phyloP scores from a whole-genome alignment of 2,113 vertebrate species.

The Steatornis caripensis region DNA sequence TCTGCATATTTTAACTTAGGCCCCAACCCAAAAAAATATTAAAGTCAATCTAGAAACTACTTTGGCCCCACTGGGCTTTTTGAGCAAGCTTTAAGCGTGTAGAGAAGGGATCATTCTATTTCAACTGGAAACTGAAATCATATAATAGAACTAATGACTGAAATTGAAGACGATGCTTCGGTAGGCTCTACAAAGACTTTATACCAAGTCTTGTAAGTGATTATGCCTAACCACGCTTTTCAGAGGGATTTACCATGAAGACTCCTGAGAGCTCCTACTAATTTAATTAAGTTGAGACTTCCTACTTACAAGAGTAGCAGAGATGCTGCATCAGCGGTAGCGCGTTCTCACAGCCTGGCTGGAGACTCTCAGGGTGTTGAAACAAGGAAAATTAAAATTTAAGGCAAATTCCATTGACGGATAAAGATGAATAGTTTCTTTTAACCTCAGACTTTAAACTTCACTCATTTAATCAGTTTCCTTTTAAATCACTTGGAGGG shows the following conservation, averaged over 20 bases:
- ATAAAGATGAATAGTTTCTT: neutral
- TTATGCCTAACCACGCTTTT: neutral
- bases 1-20: neutral
- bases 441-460: neutral
- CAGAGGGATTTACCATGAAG: neutral
- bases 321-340: neutral
- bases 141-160: neutral
- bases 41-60: neutral
- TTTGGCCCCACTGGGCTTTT: neutral
- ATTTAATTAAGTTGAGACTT: neutral
- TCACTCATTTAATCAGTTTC: neutral
- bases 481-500: neutral
- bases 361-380: neutral
- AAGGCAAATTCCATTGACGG: neutral
- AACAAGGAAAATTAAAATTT: neutral
- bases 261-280: neutral
- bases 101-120: neutral
- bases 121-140: neutral
- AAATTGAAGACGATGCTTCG: neutral
- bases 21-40: neutral
- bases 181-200: neutral
- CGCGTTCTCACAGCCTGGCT: neutral
- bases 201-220: neutral
- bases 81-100: neutral
- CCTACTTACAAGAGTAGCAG: neutral